phyloP scores from a whole-genome alignment of 2,797 vertebrate genomes.

The Gorsachius magnificus region DNA sequence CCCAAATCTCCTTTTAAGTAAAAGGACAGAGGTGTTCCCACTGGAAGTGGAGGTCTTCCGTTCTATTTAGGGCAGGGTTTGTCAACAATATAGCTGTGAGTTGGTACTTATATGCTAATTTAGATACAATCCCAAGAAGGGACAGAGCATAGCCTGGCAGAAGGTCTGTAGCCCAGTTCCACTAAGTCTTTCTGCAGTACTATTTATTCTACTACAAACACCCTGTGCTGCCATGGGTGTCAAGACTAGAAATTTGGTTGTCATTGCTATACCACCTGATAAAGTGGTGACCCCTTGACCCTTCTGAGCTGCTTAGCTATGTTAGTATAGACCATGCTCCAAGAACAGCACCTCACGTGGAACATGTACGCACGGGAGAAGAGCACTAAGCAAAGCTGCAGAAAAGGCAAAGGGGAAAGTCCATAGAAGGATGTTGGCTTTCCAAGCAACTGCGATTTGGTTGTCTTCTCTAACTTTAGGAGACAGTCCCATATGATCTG shows the following conservation, averaged over 20 bases:
- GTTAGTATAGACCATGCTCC: not conserved
- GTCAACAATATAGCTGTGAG: not conserved
- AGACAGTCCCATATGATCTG: not conserved
- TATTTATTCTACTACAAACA: not conserved
- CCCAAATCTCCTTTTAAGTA: not conserved
- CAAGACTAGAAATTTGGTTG: not conserved
- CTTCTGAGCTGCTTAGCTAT: not conserved
- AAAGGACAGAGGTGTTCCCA: not conserved
- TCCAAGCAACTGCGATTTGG: not conserved
- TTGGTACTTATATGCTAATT: not conserved
- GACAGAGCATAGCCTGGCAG: not conserved
- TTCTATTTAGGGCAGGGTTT: not conserved
- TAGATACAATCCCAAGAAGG: not conserved
- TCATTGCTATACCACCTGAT: not conserved
- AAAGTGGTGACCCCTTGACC: not conserved
- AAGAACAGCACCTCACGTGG: not conserved
- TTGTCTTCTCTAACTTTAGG: not conserved
- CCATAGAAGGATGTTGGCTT: not conserved
- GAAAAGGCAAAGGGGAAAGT: not conserved
- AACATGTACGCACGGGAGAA: accelerated
- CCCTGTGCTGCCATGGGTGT: not conserved
- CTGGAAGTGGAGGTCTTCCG: not conserved
- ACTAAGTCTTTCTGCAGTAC: not conserved
- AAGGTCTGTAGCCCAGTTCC: not conserved
- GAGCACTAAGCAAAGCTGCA: not conserved